Evolutionary conservation across 2,888 invertebrate genomes (phyloP), one percentile per base, ranked within the genome.

Genomic region (Tanytarsus gracilentus): DNA sequence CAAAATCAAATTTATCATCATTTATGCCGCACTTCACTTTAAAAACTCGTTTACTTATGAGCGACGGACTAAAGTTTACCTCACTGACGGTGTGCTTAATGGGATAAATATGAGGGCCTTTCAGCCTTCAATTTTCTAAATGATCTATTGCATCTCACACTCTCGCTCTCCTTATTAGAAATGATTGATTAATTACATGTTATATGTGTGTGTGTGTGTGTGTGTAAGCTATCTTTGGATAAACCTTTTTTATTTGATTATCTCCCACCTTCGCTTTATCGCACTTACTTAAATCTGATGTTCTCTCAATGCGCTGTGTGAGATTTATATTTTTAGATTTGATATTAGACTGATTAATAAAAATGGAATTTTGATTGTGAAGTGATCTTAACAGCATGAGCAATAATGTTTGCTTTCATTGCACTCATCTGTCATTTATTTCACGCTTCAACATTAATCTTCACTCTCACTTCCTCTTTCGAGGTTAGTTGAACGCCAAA

Each of bases 141-240:
- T 53, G 53, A 53, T 53, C 53, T 36, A 53, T 53, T 29, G 39
- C 23, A 36, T 36, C 53, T 53, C 27, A 29, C n/a, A 53, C 36
- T 53, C 14, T 50, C n/a, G 9, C 11, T 50, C 27, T 33, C n/a
- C 33, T n/a, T 33, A 9, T 33, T 4, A 33, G 27, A 23, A 50
- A 53, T 53, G 53, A 53, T 53, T 53, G 53, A 53, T 53, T 53
- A 53, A 53, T 53, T 53, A 53, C 53, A 29, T 29, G 29, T 9
- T 33, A n/a, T 5, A 33, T 5, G 2, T 33, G n/a, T 33, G 33
- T 33, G 9, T 33, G 33, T 33, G 33, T 9, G 27, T 14, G 50
- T 27, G 21, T 14, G 50, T 26, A n/a, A n/a, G n/a, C n/a, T n/a
- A n/a, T n/a, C n/a, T n/a, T n/a, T n/a, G n/a, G n/a, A n/a, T n/a